A percentile compares a stretch with the other conserved stretches of the same genome.
phyloP scores from a whole-genome alignment of 2,888 invertebrate species.

The Synergus gifuensis region DNA sequence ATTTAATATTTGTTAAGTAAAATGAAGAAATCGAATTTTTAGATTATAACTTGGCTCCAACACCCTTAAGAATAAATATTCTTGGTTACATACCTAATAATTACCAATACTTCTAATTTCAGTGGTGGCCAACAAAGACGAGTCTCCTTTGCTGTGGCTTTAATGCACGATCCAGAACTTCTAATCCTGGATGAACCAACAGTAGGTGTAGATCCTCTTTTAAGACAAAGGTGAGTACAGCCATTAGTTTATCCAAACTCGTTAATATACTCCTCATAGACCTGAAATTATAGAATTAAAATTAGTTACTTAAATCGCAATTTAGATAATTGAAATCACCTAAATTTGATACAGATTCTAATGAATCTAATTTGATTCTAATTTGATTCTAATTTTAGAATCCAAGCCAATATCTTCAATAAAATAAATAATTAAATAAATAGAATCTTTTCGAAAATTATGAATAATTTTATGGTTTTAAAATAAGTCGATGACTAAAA shows the following conservation, averaged over 20 bases:
- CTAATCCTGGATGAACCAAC: conserved; percentile 96
- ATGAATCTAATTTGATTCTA: no score
- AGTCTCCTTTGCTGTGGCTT: conserved; percentile 94
- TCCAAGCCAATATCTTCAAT: no score
- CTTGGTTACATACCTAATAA: neutral
- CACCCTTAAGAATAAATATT: neutral
- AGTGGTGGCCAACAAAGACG: conserved; percentile 95
- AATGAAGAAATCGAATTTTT: no score
- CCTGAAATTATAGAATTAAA: neutral
- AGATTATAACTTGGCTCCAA: no score
- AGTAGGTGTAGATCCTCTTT: conserved; percentile 93
- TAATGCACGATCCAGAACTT: conserved; percentile 95
- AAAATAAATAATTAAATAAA: no score
- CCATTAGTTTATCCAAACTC: neutral
- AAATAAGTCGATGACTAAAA: neutral
- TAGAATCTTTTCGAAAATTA: neutral
- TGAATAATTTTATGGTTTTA: neutral
- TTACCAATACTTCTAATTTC: conserved; percentile 60
- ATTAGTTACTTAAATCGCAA: neutral
- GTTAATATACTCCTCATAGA: neutral
- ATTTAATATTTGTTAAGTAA: no score
- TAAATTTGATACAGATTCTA: no score
- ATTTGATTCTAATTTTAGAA: no score
- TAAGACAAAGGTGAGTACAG: conserved; percentile 84
- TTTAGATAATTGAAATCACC: no score